phyloP scores from a whole-genome alignment of 2,113 vertebrate species.

The Castor canadensis region DNA sequence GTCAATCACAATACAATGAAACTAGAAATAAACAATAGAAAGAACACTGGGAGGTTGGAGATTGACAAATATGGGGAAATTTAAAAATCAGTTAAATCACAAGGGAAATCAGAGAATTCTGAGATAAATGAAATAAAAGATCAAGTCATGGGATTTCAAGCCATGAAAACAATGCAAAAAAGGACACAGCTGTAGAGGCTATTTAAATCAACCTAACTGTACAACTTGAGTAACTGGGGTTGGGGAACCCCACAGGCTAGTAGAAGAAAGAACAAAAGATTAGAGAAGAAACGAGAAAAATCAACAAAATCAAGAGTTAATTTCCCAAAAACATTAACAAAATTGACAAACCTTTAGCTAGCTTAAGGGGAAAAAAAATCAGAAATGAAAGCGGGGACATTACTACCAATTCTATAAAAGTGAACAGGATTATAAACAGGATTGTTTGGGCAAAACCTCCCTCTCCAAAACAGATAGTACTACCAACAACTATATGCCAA shows the following conservation, averaged over 20 bases:
- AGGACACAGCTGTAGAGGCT: too few species aligned
- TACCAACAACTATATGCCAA: not conserved
- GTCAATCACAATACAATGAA: not conserved
- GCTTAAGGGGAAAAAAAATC: not conserved
- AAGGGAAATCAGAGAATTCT: not conserved
- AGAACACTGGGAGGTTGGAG: not conserved
- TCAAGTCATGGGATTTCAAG: too few species aligned
- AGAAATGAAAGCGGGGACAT: not conserved
- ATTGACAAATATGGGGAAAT: not conserved
- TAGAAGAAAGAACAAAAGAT: not conserved
- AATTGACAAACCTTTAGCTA: not conserved
- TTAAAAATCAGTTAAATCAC: not conserved
- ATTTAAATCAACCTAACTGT: not conserved
- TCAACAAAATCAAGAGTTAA: not conserved
- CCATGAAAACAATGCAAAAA: too few species aligned
- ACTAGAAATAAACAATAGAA: not conserved
- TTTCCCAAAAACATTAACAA: not conserved
- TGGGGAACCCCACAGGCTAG: too few species aligned
- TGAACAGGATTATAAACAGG: not conserved
- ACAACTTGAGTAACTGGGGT: not conserved
- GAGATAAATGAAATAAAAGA: too few species aligned
- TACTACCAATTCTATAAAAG: not conserved
- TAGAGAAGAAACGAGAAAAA: not conserved
- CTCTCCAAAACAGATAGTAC: not conserved
- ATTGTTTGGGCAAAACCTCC: too few species aligned